Evolutionary conservation across 2,888 invertebrate species (phyloP), one percentile per base, ranked within the genome.

Genomic region (Pristionchus exspectatus): DNA sequence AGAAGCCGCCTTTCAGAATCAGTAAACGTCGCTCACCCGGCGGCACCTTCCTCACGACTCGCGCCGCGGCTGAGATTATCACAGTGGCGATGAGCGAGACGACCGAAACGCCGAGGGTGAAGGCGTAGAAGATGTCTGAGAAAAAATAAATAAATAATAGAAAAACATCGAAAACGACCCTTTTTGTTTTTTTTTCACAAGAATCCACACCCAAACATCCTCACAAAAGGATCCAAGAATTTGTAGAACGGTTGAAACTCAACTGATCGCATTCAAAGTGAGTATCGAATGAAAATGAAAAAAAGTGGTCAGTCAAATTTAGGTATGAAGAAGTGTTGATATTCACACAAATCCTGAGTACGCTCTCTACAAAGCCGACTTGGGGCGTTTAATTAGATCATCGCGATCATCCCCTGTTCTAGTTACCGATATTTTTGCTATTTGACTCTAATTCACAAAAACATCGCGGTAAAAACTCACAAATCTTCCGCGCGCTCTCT

Each of bases 41-140:
- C n/a, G 94, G 94, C 30, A 94, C 91, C 56, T 91, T 92, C 85
- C 93, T 90, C 81, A 92, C 92, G 2, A 93, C 91, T 30, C 93
- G 88, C 50, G 92, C 91, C 90, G 93, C 92, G 4, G 93, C 93
- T 7, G 92, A 91, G 81, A 93, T 90, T 84, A 94, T 90, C n/a
- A 94, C 92, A 21, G 94, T 94, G n/a, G 92, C 90, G 89, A 94
- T 91, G n/a, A 94, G 92, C 83, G 92, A 92, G 54, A 93, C 88
- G 30, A 94, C 92, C 5, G 94, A 93, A 87, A 93, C 91, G 81
- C 91, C 91, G 86, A 94, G 90, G 5, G 94, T 94, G 92, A 94
- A 93, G 33, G 93, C 93, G 91, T 94, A 94, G 92, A 94, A 94
- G 18, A 92, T 77, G 89, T 94, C 94, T 94, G 91, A 27, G 92